Evolutionary conservation across 2,888 invertebrate genomes (phyloP).

Genomic region (Agrochola macilenta): DNA sequence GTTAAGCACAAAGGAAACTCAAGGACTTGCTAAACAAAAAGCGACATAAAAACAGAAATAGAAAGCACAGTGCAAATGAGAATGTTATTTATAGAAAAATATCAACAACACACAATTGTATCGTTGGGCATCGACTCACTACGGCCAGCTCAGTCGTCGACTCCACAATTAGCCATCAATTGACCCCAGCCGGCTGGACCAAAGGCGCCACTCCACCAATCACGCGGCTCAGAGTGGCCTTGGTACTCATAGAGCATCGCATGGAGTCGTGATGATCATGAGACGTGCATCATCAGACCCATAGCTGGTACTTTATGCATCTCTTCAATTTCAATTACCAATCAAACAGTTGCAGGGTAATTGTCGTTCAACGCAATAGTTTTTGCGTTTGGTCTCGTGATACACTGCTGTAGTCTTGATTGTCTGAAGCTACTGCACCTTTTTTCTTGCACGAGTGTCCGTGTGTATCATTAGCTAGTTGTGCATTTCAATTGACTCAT

Average conservation of each 20-base stretch:
- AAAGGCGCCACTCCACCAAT: conserved; percentile 75
- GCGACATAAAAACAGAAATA: conserved; percentile 42
- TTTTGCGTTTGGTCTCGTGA: conserved; percentile 42
- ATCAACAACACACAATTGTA: conserved; percentile 63
- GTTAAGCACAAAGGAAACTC: conserved; percentile 41
- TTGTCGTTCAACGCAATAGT: conserved; percentile 34
- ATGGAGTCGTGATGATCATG: conserved; percentile 67
- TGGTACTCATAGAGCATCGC: conserved; percentile 65
- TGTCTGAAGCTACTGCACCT: neutral
- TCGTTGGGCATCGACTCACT: conserved; percentile 79
- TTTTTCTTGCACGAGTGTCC: neutral
- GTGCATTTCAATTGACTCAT: neutral
- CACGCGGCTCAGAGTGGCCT: conserved; percentile 72
- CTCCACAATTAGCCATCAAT: conserved; percentile 86
- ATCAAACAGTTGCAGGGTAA: conserved; percentile 48
- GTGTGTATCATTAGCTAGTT: neutral
- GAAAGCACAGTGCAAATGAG: conserved; percentile 53
- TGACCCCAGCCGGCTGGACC: conserved; percentile 82
- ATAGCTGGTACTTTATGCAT: conserved; percentile 45
- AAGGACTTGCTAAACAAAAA: conserved; percentile 45
- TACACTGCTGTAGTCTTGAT: conserved; percentile 14
- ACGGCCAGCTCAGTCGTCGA: conserved; percentile 68
- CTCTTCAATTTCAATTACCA: conserved; percentile 49
- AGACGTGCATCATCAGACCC: conserved; percentile 45
- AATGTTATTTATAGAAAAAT: conserved; percentile 72